Percentiles rank a stretch among this genome's conserved stretches.
Conservation (phyloP, 1,140 invertebrate species). For the Pteromalus puparum region DNA sequence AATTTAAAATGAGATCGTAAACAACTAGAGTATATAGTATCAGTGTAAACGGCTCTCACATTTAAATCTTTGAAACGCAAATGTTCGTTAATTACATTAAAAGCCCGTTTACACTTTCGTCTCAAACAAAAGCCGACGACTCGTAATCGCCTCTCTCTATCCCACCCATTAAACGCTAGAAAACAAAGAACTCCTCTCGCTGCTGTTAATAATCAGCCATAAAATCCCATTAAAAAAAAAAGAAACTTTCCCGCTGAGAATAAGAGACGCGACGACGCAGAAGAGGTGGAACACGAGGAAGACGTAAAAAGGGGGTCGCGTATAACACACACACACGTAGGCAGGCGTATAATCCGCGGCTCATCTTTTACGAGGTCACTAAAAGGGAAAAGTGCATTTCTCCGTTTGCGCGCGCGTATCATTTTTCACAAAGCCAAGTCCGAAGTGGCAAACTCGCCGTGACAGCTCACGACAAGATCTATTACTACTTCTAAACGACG, state of each 20-base stretch:
- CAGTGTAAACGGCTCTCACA: no score
- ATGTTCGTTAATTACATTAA: no score
- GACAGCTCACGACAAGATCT: not conserved
- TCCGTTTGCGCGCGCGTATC: not conserved
- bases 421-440: constrained; percentile 30
- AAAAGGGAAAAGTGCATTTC: constrained; percentile 40
- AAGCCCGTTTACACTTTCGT: no score
- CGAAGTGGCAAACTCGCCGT: not conserved
- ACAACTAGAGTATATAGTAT: not conserved
- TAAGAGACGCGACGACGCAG: not conserved
- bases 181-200: not conserved
- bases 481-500: constrained; percentile 25
- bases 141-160: not conserved
- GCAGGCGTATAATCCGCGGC: constrained; percentile 10
- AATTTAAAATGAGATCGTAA: not conserved
- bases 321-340: not conserved
- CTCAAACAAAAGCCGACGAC: not conserved
- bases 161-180: not conserved
- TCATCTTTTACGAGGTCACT: constrained; percentile 35
- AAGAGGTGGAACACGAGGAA: not conserved
- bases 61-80: no score
- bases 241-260: not conserved
- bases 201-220: constrained; percentile 16
- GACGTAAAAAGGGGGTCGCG: constrained; percentile 1
- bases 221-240: constrained; percentile 5